These are phyloP conservation scores for Dolichopus griseipennis DNA, from an alignment of 2,888 invertebrate species.

Conservation along the genomic window DNA sequence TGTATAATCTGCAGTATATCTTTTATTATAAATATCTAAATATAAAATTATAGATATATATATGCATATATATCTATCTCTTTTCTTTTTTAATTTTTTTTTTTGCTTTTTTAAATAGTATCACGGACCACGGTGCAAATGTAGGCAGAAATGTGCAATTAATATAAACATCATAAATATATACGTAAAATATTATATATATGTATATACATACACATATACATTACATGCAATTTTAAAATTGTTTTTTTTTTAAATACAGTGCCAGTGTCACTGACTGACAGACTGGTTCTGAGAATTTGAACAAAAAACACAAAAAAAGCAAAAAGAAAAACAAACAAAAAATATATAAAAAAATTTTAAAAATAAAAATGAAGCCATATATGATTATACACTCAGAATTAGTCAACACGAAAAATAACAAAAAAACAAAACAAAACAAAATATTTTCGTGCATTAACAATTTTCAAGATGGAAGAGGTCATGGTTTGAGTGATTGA, in stretches of 20 bases:
- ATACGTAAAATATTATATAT: neutral
- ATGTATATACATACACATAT: neutral
- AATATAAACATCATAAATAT: neutral
- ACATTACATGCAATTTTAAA: neutral
- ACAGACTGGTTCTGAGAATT: conserved; percentile 6
- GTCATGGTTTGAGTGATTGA: conserved; percentile 6
- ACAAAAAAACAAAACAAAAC: neutral
- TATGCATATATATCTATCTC: no score
- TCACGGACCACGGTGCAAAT: neutral
- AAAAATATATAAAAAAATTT: no score
- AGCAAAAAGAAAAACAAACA: no score
- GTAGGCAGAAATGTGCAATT: conserved; percentile 3
- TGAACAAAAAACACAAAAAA: neutral
- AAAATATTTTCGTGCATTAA: conserved; percentile 1
- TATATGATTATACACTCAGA: neutral
- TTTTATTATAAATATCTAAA: no score
- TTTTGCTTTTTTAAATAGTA: neutral
- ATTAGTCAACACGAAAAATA: neutral
- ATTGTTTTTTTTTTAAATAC: neutral
- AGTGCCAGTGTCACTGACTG: conserved; percentile 6
- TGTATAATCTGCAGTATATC: no score
- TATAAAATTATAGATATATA: no score
- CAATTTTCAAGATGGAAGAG: conserved; percentile 1
- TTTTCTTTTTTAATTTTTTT: neutral
- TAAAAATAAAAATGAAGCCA: neutral